These are phyloP conservation scores for Podarcis lilfordi DNA, from an alignment of 2,797 vertebrate species.

Conservation along the genomic window DNA sequence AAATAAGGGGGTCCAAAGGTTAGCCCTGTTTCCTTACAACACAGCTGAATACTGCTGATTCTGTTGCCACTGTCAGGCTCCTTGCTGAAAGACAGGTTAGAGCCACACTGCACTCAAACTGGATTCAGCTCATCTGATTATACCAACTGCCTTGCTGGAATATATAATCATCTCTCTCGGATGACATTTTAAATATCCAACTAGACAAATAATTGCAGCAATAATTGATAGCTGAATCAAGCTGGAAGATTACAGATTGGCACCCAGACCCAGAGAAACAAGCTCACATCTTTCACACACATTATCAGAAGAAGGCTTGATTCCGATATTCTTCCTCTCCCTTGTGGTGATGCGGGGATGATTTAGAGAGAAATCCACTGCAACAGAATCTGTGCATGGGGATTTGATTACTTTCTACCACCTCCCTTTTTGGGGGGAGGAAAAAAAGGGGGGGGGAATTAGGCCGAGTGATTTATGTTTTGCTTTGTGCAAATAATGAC, in stretches of 20 bases:
- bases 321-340: constrained; percentile 54
- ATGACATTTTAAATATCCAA: constrained; percentile 90
- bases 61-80: constrained; percentile 72
- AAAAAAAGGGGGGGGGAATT: constrained; percentile 59
- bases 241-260: constrained; percentile 85
- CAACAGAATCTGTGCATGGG: constrained; percentile 64
- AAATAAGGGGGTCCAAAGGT: constrained; percentile 65
- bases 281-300: constrained; percentile 80
- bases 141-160: constrained; percentile 82
- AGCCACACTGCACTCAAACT: constrained; percentile 80
- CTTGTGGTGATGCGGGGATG: constrained; percentile 66
- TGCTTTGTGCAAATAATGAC: constrained; percentile 69
- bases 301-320: constrained; percentile 80
- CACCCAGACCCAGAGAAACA: constrained; percentile 78
- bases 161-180: constrained; percentile 88
- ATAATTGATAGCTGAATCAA: constrained; percentile 88
- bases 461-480: constrained; percentile 65
- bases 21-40: constrained; percentile 72
- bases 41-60: constrained; percentile 79
- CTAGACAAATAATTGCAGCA: constrained; percentile 85
- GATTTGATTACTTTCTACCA: constrained; percentile 72
- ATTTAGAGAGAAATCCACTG: constrained; percentile 76
- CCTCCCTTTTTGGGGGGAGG: neutral
- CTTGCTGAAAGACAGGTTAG: constrained; percentile 83
- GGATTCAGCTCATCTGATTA: constrained; percentile 86